Conservation (phyloP, 2,888 invertebrate species). For the Cephus nigrinus region DNA sequence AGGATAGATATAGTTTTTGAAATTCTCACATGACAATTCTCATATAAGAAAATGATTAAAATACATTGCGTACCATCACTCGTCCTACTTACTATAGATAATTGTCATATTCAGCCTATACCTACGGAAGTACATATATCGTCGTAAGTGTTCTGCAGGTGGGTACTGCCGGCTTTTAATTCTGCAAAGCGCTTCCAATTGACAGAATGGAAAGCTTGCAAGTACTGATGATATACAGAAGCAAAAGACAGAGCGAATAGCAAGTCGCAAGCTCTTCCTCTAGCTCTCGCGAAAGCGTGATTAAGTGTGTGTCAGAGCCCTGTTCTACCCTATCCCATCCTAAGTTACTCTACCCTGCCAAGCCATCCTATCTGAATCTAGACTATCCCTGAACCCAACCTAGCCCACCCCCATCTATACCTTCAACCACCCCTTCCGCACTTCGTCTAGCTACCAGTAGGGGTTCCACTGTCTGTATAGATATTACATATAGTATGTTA, state of each 20-base stretch:
- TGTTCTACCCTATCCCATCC: constrained; percentile 15
- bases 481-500: background rate
- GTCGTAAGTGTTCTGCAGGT: background rate
- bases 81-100: background rate
- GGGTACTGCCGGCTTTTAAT: constrained; percentile 14
- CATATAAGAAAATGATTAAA: background rate
- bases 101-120: background rate
- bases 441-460: background rate
- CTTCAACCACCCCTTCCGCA: constrained; percentile 9
- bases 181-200: constrained; percentile 10
- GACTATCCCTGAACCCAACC: constrained; percentile 15
- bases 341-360: background rate
- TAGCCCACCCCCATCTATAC: constrained; percentile 16
- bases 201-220: constrained; percentile 8
- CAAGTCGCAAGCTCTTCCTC: constrained; percentile 7
- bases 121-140: background rate
- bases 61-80: background rate
- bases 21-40: background rate
- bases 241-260: constrained; percentile 13
- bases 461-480: background rate
- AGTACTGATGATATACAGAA: background rate
- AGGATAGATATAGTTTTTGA: background rate
- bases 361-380: constrained; percentile 20
- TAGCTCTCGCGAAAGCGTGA: constrained; percentile 29
- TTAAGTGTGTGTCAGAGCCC: constrained; percentile 44